Conservation (phyloP, 2,113 vertebrate species). For the Prunella fulvescens region DNA sequence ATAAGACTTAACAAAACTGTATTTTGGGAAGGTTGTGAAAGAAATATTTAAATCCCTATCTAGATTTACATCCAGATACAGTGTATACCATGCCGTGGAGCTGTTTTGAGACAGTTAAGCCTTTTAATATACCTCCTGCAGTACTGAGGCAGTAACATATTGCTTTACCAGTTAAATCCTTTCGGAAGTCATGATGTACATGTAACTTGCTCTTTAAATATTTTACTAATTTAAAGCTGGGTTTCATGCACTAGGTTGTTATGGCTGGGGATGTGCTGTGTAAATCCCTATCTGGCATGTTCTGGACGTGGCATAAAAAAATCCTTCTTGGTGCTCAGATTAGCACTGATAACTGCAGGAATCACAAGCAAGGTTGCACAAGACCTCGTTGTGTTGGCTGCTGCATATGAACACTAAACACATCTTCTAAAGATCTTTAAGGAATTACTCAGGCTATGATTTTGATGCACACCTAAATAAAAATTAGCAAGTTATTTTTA, state of each 20-base stretch:
- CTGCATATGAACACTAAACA: background rate
- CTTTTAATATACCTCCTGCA: conserved; percentile 30
- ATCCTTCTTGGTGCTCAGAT: conserved; percentile 47
- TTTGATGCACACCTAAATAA: background rate
- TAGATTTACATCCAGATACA: conserved; percentile 23
- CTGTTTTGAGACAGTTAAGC: conserved; percentile 38
- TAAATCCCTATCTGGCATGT: conserved; percentile 29
- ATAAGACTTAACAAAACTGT: conserved; percentile 35
- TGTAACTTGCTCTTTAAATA: conserved; percentile 4
- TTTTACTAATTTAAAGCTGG: conserved; percentile 47
- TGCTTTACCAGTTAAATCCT: conserved; percentile 36
- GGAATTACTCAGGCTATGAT: background rate
- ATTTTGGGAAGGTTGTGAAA: conserved; percentile 40
- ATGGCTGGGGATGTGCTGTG: conserved; percentile 34
- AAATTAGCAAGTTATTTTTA: conserved; percentile 23
- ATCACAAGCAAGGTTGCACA: background rate
- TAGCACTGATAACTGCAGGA: conserved; percentile 42
- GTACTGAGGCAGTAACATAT: conserved; percentile 41
- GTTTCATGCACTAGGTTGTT: conserved; percentile 3
- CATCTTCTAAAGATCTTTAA: background rate
- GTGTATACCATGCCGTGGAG: background rate
- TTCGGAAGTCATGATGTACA: conserved; percentile 14
- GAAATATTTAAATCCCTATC: conserved; percentile 35
- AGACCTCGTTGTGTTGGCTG: background rate
- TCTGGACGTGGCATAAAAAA: conserved; percentile 2